A percentile compares a stretch with the other conserved stretches of the same genome.
These are phyloP conservation scores for Drosophila teissieri DNA, from an alignment of 1,140 invertebrate species.

Conservation along the genomic window DNA sequence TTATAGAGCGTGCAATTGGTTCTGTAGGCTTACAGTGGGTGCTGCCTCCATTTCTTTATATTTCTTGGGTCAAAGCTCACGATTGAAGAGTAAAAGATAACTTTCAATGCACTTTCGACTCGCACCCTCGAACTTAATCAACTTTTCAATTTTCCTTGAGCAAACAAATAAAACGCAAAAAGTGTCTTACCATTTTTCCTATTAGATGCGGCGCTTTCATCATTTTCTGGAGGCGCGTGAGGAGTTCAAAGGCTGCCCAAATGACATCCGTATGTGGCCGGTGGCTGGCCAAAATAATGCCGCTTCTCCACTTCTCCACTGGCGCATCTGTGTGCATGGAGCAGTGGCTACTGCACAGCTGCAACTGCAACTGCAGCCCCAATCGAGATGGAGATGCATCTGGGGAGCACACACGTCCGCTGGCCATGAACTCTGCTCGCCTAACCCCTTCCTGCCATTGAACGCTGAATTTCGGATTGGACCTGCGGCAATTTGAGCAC, in stretches of 20 bases:
- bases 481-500: conserved; percentile 66
- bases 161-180: conserved; percentile 27
- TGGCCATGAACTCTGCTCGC: conserved; percentile 75
- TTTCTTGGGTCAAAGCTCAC: conserved; percentile 1
- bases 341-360: conserved; percentile 48
- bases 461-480: conserved; percentile 55
- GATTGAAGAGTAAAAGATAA: neutral
- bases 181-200: conserved; percentile 44
- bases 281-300: conserved; percentile 23
- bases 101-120: conserved; percentile 12
- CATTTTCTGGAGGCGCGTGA: conserved; percentile 62
- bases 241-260: conserved; percentile 65
- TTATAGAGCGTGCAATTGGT: neutral
- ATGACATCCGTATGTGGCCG: conserved; percentile 46
- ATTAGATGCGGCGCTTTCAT: conserved; percentile 56
- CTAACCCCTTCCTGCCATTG: conserved; percentile 59
- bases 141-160: conserved; percentile 46
- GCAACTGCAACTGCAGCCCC: conserved; percentile 22
- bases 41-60: neutral
- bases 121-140: conserved; percentile 24
- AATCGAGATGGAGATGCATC: conserved; percentile 39
- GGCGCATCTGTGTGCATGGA: neutral
- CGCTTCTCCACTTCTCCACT: conserved; percentile 9
- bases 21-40: too few species aligned
- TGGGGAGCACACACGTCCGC: conserved; percentile 55